Evolutionary conservation across 2,113 vertebrate species (phyloP), one percentile per base, ranked within the genome.

Genomic region (Epinephelus cyanopodus): DNA sequence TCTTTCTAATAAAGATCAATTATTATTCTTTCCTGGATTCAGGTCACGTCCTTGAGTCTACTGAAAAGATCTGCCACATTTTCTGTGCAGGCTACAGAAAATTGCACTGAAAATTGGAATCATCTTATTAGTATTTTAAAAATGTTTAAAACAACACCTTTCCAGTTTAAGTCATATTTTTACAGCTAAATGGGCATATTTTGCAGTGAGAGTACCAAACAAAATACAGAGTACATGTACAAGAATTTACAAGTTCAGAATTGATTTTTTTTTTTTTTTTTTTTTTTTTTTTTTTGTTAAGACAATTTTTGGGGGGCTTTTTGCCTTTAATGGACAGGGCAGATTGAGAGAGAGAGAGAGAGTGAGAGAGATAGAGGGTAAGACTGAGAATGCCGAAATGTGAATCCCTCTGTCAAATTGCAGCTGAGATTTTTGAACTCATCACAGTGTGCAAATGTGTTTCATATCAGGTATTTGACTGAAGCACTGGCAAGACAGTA

Each of bases 391-490:
- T 63, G 60, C 29, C 33, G 50, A 45, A 74, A 64, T 66, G 63
- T 53, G n/a, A 81, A 70, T 81, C 73, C 18, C 18, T 45, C 23
- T 13, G 62, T 56, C 42, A 81, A 76, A 64, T 8, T 21, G 5
- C n/a, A 58, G 57, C 19, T 11, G 42, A 45, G 42, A 29, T 60
- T 50, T 83, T 23, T 53, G 48, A 42, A 64, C n/a, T 39, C 45
- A 48, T 65, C 68, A 37, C 18, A 60, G 39, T 67, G 27, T 61
- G 53, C 29, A 86, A 81, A 90, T 76, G 33, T 85, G 65, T 78
- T 85, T 90, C 69, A 72, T 56, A 92, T 86, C 86, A 86, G n/a
- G 74, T 67, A 63, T 83, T 84, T 77, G 58, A 82, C 74, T 37
- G 17, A 82, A 69, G 61, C 42, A 39, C 48, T 83, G 74, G 74